Percentiles rank a stretch among this genome's conserved stretches.
These are phyloP conservation scores for Chiropotes sagulatus DNA, from an alignment of 2,797 vertebrate genomes.

Conservation along the genomic window DNA sequence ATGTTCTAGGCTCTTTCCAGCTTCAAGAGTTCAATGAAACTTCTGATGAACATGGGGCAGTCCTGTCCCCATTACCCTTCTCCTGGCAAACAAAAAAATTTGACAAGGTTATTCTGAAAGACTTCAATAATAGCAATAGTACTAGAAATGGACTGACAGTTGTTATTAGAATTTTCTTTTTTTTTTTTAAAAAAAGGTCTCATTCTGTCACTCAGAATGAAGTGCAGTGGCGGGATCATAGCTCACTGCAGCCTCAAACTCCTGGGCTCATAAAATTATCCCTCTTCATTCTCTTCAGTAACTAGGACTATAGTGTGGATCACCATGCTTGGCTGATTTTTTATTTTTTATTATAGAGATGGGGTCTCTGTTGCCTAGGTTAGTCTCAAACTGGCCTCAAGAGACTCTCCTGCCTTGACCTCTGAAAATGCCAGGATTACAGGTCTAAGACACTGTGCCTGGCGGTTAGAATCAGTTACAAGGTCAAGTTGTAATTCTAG, in stretches of 20 bases:
- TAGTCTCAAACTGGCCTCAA: background rate
- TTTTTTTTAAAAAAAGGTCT: background rate
- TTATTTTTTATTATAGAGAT: background rate
- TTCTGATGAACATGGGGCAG: background rate
- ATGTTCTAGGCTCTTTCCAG: background rate
- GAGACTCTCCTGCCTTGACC: background rate
- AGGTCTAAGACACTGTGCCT: background rate
- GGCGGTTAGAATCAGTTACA: background rate
- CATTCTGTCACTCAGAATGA: background rate
- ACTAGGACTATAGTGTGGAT: background rate
- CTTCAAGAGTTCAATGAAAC: background rate
- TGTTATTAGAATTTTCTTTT: background rate
- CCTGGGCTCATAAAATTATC: background rate
- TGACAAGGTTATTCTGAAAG: constrained; percentile 7
- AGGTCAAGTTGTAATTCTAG: background rate
- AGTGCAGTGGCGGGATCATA: background rate
- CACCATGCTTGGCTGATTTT: background rate
- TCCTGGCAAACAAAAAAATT: background rate
- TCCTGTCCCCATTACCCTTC: background rate
- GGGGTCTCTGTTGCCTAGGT: background rate
- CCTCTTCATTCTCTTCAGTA: background rate
- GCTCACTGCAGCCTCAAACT: background rate
- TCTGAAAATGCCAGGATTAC: background rate
- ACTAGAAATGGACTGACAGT: background rate
- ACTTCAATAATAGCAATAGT: background rate